These are phyloP conservation scores for Leptinotarsa haldemani DNA, from an alignment of 2,888 invertebrate species.

Conservation along the genomic window DNA sequence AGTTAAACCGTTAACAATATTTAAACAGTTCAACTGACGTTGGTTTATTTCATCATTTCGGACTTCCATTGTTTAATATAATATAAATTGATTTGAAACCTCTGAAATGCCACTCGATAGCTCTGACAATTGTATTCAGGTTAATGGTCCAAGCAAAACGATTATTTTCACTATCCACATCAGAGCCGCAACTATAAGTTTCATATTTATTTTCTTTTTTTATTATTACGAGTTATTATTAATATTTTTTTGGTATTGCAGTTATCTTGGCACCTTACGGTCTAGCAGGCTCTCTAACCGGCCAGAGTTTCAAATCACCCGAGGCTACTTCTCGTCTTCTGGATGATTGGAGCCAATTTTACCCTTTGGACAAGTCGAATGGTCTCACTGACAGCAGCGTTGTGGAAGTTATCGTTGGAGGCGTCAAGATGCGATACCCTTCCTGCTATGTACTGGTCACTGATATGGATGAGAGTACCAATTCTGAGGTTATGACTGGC, in stretches of 20 bases:
- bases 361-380: constrained; percentile 80
- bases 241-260: constrained; percentile 62
- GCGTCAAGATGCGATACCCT: constrained; percentile 95
- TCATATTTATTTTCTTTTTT: too few species aligned
- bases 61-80: too few species aligned
- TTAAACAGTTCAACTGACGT: too few species aligned
- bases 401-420: constrained; percentile 79
- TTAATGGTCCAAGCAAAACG: too few species aligned
- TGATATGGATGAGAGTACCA: constrained; percentile 80
- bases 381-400: constrained; percentile 66
- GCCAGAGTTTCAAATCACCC: constrained; percentile 79
- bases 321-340: constrained; percentile 81
- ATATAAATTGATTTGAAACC: too few species aligned
- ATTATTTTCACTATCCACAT: too few species aligned
- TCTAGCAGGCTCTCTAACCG: constrained; percentile 90
- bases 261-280: constrained; percentile 97
- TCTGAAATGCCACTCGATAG: too few species aligned
- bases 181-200: too few species aligned
- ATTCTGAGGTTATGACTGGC: constrained; percentile 54
- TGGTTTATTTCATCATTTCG: too few species aligned
- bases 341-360: constrained; percentile 96
- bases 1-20: too few species aligned
- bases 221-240: too few species aligned
- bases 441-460: constrained; percentile 93
- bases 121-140: too few species aligned